Conservation (phyloP, 2,797 vertebrate genomes). For the Acanthis flammea region DNA sequence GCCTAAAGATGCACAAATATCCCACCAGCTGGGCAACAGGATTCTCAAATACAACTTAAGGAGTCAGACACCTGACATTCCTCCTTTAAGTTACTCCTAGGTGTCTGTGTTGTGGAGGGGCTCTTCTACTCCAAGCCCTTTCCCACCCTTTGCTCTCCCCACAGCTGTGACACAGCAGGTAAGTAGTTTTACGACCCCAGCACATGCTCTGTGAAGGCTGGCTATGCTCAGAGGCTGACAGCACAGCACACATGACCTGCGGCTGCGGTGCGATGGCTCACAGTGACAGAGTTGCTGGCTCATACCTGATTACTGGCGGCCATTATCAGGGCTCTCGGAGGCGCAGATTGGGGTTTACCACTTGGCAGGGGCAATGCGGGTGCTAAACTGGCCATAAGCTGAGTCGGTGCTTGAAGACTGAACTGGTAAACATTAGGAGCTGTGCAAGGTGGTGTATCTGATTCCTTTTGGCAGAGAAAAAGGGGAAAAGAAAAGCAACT, state of each 20-base stretch:
- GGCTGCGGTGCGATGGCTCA: background rate
- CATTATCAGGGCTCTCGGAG: slow-evolving; percentile 81
- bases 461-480: slow-evolving; percentile 84
- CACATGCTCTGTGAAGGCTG: background rate
- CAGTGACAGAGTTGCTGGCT: slow-evolving; percentile 12
- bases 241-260: background rate
- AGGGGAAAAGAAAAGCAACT: slow-evolving; percentile 41
- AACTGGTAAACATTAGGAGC: slow-evolving; percentile 83
- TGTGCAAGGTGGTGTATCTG: slow-evolving; percentile 87
- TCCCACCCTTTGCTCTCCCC: slow-evolving; percentile 5
- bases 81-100: background rate
- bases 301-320: slow-evolving; percentile 87
- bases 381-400: slow-evolving; percentile 79
- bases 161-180: background rate
- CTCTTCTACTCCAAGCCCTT: background rate
- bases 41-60: background rate
- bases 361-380: slow-evolving; percentile 81
- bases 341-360: slow-evolving; percentile 78
- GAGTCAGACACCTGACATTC: background rate
- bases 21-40: background rate
- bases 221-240: background rate
- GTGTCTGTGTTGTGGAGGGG: background rate
- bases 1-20: background rate
- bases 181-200: background rate
- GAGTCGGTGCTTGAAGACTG: slow-evolving; percentile 82